Evolutionary conservation across 2,113 vertebrate species (phyloP).

Genomic region (Mesoclemmys tuberculata): DNA sequence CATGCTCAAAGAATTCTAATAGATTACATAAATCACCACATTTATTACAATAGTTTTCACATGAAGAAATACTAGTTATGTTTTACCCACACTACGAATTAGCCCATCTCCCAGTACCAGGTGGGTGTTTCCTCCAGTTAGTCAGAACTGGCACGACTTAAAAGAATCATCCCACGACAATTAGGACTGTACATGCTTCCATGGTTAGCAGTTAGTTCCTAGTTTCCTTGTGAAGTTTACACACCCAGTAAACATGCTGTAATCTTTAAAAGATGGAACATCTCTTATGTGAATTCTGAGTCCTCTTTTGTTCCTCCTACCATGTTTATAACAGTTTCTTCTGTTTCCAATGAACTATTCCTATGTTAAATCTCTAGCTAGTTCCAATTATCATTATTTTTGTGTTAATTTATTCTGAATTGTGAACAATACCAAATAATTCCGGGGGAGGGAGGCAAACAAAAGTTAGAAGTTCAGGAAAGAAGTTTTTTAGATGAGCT

Average conservation of each 20-base stretch:
- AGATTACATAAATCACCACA: no score
- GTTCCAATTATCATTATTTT: neutral
- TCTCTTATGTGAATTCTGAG: neutral
- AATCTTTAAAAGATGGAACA: neutral
- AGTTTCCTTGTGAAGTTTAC: neutral
- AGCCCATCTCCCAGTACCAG: no score
- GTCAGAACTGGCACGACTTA: neutral
- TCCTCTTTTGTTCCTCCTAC: neutral
- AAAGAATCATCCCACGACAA: fast-evolving
- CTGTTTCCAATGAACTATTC: neutral
- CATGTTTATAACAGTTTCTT: neutral
- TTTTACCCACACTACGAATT: no score
- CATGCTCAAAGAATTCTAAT: no score
- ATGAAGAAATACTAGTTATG: no score
- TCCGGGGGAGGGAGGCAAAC: neutral
- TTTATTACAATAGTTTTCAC: no score
- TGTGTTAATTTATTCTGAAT: neutral
- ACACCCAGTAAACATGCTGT: neutral
- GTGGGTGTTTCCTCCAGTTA: no score
- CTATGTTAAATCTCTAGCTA: slow-evolving; percentile 8
- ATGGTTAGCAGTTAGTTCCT: neutral
- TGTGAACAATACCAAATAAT: neutral
- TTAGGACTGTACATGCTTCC: neutral
- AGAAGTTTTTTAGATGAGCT: neutral
- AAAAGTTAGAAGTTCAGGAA: neutral